Base-by-base conservation (phyloP, 2,797 vertebrate genomes). In the Danio kyathit region DNA sequence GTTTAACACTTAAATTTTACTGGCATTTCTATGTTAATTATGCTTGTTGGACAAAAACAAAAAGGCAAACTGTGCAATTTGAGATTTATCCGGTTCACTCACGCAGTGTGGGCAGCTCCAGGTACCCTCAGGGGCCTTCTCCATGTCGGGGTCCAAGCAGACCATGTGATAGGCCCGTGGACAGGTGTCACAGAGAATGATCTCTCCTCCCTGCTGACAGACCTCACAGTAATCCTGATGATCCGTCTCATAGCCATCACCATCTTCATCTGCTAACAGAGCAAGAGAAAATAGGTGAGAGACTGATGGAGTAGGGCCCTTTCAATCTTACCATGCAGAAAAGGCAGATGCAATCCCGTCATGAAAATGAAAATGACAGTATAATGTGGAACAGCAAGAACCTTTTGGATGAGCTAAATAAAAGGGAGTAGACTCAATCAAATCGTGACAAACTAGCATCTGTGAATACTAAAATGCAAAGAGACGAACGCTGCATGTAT, bases 151-250 rank as follows among this genome's bases (percentile, higher is more conserved):
- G 87, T 99, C 98, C 93, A 99, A 91, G 87, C 98, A 99, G 84
- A 99, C 98, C 97, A 99, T 98, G 93, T 99, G 98, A 91, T 99
- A 99, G 7, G 98, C 98, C 84, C 98, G 90, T 81, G 98, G 98
- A 81, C 98, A 99, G 63, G 98, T 99, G 86, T 99, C 98, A 41
- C 98, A 99, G 82, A 99, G 91, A 90, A 99, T 99, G 89, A 99
- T 99, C 93, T 99, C 98, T 0, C 98, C 98, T 5, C 98, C 98
- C 93, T 99, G 98, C 92, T 99, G 98, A 89, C 98, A 99, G 72
- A 99, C 98, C 94, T 99, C 97, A 38, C 98, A 99, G 90, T 98
- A 99, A 93, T 99, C 98, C 94, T 99, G 97, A 90, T 99, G 97
- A 92, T 99, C 97, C 0, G 97, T 99, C 92, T 99, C 98, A 56